A percentile compares a stretch with the other conserved stretches of the same genome.
phyloP scores from a whole-genome alignment of 1,140 invertebrate species.

The Stratiolaelaps scimitus region DNA sequence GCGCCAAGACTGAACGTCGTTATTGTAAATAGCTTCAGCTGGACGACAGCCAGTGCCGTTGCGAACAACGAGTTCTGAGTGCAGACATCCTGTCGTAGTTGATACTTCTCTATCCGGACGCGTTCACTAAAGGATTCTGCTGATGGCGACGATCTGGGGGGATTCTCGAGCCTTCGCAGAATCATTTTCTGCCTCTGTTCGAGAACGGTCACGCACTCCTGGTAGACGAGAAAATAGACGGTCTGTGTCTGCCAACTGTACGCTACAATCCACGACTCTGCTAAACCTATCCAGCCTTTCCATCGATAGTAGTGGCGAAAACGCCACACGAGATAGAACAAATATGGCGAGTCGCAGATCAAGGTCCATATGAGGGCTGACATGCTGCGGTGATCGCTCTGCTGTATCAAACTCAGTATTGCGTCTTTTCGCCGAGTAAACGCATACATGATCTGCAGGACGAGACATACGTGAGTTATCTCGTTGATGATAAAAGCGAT shows the following conservation, averaged over 20 bases:
- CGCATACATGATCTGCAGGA: not conserved
- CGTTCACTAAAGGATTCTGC: no score
- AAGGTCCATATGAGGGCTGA: not conserved
- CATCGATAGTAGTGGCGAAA: not conserved
- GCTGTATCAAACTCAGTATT: not conserved
- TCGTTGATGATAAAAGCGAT: conserved; percentile 41
- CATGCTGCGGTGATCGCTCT: not conserved
- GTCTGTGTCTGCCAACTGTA: not conserved
- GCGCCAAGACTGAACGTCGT: not conserved
- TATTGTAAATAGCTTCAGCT: not conserved
- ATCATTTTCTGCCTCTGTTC: no score
- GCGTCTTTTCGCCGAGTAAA: not conserved
- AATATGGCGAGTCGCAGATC: not conserved
- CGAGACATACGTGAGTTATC: not conserved
- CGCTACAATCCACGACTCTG: not conserved
- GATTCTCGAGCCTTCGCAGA: no score
- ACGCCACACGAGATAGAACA: not conserved
- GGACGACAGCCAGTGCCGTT: not conserved
- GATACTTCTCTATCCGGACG: no score
- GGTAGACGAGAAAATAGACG: conserved; percentile 1
- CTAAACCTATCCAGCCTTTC: not conserved
- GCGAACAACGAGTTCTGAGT: not conserved
- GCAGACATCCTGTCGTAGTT: no score
- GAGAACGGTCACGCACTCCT: not conserved
- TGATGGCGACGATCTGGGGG: no score